These are phyloP conservation scores for Tetramorium parvispinum DNA, from an alignment of 1,140 invertebrate species.

Conservation along the genomic window DNA sequence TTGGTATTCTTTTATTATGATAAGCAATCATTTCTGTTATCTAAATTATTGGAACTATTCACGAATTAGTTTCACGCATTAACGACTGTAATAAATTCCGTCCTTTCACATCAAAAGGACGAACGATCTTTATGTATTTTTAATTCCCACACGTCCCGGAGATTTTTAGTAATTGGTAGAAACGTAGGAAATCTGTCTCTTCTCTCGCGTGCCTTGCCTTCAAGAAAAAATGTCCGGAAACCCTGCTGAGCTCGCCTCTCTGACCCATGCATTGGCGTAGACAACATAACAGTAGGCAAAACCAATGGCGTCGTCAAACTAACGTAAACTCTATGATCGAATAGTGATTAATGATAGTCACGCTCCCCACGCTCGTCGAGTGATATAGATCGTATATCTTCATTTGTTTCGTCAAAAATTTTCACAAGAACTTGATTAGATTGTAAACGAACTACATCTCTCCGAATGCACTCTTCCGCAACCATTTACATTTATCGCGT, in stretches of 20 bases:
- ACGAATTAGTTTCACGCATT: slow-evolving; percentile 39
- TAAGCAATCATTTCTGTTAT: background rate
- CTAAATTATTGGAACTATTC: background rate
- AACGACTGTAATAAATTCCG: background rate
- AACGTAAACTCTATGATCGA: slow-evolving; percentile 35
- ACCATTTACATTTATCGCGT: slow-evolving; percentile 38
- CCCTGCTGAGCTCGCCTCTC: background rate
- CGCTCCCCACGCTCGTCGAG: slow-evolving; percentile 76
- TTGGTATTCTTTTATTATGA: background rate
- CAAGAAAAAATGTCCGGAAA: slow-evolving; percentile 29
- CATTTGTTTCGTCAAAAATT: slow-evolving; percentile 67
- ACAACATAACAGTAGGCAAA: slow-evolving; percentile 16
- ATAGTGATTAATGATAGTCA: slow-evolving; percentile 82
- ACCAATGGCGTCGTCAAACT: slow-evolving; percentile 52
- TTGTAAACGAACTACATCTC: slow-evolving; percentile 52
- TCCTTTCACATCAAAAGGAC: slow-evolving; percentile 1
- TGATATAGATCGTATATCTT: slow-evolving; percentile 71
- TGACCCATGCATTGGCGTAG: slow-evolving; percentile 53
- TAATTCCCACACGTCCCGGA: slow-evolving; percentile 43
- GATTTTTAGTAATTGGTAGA: slow-evolving; percentile 62
- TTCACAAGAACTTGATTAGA: slow-evolving; percentile 20
- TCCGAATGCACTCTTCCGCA: background rate
- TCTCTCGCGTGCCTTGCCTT: slow-evolving; percentile 14
- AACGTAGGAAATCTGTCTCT: slow-evolving; percentile 42
- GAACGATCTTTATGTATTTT: slow-evolving; percentile 28